Evolutionary conservation across 2,113 vertebrate species (phyloP), one percentile per base, ranked within the genome.

Genomic region (Ceratotherium simum): DNA sequence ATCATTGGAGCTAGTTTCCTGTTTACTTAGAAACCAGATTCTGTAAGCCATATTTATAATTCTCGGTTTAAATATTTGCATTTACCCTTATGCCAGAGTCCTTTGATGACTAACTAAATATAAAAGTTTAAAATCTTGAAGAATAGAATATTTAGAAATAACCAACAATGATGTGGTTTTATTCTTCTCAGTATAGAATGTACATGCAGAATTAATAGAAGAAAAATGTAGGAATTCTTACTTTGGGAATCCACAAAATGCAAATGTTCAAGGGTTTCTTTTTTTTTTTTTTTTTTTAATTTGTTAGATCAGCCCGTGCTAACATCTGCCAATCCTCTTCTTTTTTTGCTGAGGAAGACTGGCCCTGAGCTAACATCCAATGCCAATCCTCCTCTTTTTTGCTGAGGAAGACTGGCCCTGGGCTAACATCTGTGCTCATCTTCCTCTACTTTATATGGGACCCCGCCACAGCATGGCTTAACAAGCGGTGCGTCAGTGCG

Each of bases 41-140:
- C 60, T 88, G 5, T 39, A 85, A 70, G 33, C 31, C 12, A 72
- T 81, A 73, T 87, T 91, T 93, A 67, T 73, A 96, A 93, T 51
- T 85, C 42, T 80, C 62, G 70, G 58, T 67, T 91, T 93, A 92
- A 96, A 65, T 95, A 82, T 95, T 79, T 94, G 33, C 31, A 58
- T 85, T 83, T 80, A 54, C 23, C 29, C 14, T 73, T 48, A 58
- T 65, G 58, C 82, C 80, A 94, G 80, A 83, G 9, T 80, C 51
- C 79, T 94, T 72, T 73, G 70, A 78, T 88, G 67, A 42, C 58
- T 95, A 18, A 92, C 25, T 92, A 78, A 93, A 87, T 17, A 82
- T n/a, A 42, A n/a, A 25, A 58, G 6, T 91, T 96, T 89, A 64
- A 83, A 83, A 89, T 17, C 13, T 64, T 62, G 54, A 48, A 39